A percentile compares a stretch with the other conserved stretches of the same genome.
Conservation (phyloP, 2,797 vertebrate species). For the Cyclopterus lumpus region DNA sequence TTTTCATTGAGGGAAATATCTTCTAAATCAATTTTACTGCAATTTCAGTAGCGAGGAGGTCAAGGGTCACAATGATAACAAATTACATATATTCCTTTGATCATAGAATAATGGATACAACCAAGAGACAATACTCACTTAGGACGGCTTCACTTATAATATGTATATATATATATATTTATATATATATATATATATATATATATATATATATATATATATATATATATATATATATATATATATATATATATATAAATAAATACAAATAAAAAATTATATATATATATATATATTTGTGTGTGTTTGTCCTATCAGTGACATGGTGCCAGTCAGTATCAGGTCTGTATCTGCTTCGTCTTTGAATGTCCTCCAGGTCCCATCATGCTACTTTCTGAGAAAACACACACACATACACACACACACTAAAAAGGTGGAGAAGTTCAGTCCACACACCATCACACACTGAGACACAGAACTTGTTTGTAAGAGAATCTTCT, state of each 20-base stretch:
- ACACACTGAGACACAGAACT: slow-evolving; percentile 45
- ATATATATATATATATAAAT: too few species aligned
- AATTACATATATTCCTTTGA: not conserved
- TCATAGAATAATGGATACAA: not conserved
- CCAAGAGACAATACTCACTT: not conserved
- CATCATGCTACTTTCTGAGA: slow-evolving; percentile 32
- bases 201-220: too few species aligned
- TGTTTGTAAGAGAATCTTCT: slow-evolving; percentile 49
- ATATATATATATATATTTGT: not conserved
- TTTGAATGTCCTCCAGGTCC: slow-evolving; percentile 41
- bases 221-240: not conserved
- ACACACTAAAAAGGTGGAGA: slow-evolving; percentile 16
- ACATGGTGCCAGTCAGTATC: slow-evolving; percentile 39
- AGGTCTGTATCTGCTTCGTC: slow-evolving; percentile 25
- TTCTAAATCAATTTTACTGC: not conserved
- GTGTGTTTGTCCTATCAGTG: slow-evolving; percentile 30
- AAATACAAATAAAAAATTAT: too few species aligned
- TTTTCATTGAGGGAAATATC: not conserved
- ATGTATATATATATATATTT: not conserved
- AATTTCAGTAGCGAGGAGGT: not conserved
- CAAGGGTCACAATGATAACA: slow-evolving; percentile 5
- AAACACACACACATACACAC: slow-evolving; percentile 14
- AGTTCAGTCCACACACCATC: slow-evolving; percentile 55
- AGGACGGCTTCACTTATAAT: not conserved
- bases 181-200: too few species aligned